Evolutionary conservation across 2,797 vertebrate species (phyloP).

Genomic region (Tokudaia tokunoshimensis): DNA sequence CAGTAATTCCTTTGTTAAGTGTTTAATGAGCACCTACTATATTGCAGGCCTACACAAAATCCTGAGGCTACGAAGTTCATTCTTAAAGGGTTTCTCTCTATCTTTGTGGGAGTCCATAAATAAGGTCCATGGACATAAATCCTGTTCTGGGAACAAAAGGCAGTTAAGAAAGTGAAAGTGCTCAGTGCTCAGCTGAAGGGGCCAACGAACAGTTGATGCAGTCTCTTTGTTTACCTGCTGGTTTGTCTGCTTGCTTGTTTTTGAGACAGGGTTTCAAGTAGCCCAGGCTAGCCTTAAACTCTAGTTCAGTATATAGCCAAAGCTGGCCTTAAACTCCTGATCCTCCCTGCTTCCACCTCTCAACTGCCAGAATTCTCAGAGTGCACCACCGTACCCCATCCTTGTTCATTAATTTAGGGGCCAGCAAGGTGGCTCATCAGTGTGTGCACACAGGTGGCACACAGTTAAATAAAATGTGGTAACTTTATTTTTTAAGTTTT

Average conservation of each 20-base stretch:
- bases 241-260: not conserved
- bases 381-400: not conserved
- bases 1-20: not conserved
- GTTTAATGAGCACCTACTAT: not conserved
- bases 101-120: not conserved
- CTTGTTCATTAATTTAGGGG: not conserved
- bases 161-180: slow-evolving; percentile 29
- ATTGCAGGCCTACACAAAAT: not conserved
- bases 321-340: not conserved
- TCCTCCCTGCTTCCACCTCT: not conserved
- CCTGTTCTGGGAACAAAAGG: not conserved
- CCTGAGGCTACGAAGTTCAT: not conserved
- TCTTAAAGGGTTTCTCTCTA: not conserved
- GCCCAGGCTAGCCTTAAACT: not conserved
- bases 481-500: too few species aligned
- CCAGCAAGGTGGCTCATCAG: not conserved
- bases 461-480: not conserved
- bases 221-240: not conserved
- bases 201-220: not conserved
- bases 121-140: not conserved
- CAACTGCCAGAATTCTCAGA: not conserved
- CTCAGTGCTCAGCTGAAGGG: not conserved
- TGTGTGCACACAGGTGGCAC: not conserved
- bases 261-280: not conserved
- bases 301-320: not conserved